Evolutionary conservation across 2,888 invertebrate species (phyloP).

Genomic region (Drosophila mercatorum): DNA sequence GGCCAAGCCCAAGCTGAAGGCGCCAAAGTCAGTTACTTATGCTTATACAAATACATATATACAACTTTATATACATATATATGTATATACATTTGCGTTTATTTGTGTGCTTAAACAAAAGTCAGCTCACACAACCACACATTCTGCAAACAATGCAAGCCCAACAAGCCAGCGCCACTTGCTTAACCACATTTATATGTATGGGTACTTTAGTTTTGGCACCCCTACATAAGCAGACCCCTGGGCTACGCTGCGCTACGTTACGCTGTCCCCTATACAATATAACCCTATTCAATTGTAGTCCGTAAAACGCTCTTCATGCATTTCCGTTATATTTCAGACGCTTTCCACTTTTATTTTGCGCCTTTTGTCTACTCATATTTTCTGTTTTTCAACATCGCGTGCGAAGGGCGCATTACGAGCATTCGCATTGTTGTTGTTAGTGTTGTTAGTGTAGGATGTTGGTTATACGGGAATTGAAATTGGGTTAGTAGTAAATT

Average conservation of each 20-base stretch:
- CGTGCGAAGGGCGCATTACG: conserved; percentile 50
- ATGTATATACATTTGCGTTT: no score
- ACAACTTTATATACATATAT: background rate
- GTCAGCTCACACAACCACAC: conserved; percentile 22
- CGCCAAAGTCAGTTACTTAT: conserved; percentile 33
- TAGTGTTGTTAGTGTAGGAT: conserved; percentile 27
- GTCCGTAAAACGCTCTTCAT: conserved; percentile 41
- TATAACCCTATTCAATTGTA: conserved; percentile 22
- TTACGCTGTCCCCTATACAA: background rate
- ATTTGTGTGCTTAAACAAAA: conserved; percentile 29
- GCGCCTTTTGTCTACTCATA: conserved; percentile 62
- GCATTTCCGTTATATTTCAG: conserved; percentile 70
- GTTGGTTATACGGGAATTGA: conserved; percentile 43
- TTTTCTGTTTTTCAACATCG: conserved; percentile 43
- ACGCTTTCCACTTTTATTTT: conserved; percentile 62
- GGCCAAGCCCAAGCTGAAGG: conserved; percentile 18
- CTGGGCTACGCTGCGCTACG: background rate
- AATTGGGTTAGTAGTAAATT: conserved; percentile 73
- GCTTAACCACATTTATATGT: conserved; percentile 35
- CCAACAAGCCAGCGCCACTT: conserved; percentile 8
- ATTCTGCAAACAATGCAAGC: background rate
- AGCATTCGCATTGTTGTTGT: conserved; percentile 23
- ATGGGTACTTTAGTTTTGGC: conserved; percentile 11
- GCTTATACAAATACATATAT: background rate
- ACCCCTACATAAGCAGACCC: background rate